Conservation (phyloP, 2,888 invertebrate genomes). For the Epinotia ramella region DNA sequence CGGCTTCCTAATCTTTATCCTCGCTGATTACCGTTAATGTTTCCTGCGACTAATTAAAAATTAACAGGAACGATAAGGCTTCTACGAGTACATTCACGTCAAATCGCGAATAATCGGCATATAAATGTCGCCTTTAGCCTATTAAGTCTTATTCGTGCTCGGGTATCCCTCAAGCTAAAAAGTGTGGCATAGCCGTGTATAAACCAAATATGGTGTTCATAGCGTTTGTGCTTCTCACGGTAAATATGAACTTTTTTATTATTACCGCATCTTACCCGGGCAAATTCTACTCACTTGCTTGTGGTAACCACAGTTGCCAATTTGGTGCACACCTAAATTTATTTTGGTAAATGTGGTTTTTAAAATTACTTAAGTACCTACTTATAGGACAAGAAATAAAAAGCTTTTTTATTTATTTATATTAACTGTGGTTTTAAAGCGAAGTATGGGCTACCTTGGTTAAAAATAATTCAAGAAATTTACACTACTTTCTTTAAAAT, state of each 20-base stretch:
- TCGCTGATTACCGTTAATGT: background rate
- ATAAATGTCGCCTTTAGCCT: background rate
- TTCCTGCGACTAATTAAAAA: background rate
- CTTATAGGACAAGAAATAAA: too few species aligned
- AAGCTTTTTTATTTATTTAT: too few species aligned
- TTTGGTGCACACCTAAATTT: too few species aligned
- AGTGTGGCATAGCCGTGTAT: slow-evolving; percentile 23
- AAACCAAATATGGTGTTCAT: slow-evolving; percentile 25
- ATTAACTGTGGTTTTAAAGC: too few species aligned
- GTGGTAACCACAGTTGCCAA: too few species aligned
- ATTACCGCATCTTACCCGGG: background rate
- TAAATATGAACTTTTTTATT: slow-evolving; percentile 4
- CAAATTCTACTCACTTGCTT: too few species aligned
- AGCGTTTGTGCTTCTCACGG: slow-evolving; percentile 10
- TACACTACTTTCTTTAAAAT: too few species aligned
- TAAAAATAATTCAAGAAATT: too few species aligned
- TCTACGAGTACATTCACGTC: background rate
- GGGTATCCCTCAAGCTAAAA: background rate
- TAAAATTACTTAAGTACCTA: too few species aligned
- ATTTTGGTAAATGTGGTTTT: too few species aligned
- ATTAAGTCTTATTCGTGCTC: background rate
- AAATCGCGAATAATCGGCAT: background rate
- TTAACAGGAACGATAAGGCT: background rate
- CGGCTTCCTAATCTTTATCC: background rate
- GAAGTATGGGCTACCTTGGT: too few species aligned